Conservation (phyloP, 2,113 vertebrate genomes). For the rat (Rattus norvegicus) region DNA sequence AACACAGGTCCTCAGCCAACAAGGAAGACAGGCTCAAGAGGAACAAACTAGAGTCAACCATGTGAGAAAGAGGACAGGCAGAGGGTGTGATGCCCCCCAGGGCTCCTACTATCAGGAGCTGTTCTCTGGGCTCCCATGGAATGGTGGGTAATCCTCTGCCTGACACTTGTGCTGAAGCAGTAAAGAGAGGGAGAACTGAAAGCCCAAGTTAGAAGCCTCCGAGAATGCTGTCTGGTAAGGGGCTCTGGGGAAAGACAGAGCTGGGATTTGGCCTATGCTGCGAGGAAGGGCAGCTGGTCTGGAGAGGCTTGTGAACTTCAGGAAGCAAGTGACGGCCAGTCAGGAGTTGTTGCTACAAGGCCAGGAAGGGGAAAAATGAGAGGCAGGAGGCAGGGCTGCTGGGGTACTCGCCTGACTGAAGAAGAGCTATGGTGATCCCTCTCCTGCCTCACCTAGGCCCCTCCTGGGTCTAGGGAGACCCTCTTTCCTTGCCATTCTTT, state of each 20-base stretch:
- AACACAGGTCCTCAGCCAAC: background rate
- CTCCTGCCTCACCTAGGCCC: background rate
- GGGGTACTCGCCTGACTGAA: background rate
- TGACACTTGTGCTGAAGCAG: background rate
- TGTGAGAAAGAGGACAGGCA: background rate
- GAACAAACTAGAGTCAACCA: accelerated
- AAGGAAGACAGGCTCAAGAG: background rate
- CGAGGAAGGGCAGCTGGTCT: background rate
- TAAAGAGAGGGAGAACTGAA: background rate
- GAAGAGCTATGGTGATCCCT: background rate
- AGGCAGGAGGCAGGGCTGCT: background rate
- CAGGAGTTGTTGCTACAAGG: background rate
- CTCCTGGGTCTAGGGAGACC: background rate
- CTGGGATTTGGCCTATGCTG: background rate
- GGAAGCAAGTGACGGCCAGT: no score
- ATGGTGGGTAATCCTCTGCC: background rate
- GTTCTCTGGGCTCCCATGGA: background rate
- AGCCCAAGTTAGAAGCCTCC: background rate
- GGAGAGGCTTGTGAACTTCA: background rate
- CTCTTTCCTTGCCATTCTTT: background rate
- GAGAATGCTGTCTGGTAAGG: background rate
- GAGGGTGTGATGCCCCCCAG: accelerated
- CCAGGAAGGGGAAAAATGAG: background rate
- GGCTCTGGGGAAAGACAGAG: background rate
- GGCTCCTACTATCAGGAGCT: background rate